phyloP scores from a whole-genome alignment of 2,113 vertebrate species.

The Eolophus roseicapilla region DNA sequence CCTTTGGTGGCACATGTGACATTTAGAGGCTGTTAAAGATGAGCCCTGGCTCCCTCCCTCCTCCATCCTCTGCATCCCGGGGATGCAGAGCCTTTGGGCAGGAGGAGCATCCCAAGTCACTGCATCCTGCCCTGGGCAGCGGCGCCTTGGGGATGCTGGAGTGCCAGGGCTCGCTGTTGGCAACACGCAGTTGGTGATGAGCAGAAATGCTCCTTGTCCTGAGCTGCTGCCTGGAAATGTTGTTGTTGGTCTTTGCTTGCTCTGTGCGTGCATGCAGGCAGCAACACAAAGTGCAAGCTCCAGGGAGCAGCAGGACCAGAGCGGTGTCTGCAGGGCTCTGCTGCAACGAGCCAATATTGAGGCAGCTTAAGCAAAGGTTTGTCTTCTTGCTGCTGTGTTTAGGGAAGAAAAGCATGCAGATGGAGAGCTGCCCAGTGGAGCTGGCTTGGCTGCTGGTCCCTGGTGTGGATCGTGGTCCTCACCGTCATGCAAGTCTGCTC shows the following conservation, averaged over 20 bases:
- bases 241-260: not conserved
- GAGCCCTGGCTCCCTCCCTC: not conserved
- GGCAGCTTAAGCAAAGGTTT: not conserved
- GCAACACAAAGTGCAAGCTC: not conserved
- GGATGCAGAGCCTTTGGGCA: not conserved
- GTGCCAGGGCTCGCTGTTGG: not conserved
- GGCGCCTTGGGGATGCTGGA: not conserved
- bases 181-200: rapidly evolving
- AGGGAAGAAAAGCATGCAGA: not conserved
- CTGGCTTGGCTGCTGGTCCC: not conserved
- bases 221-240: not conserved
- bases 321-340: not conserved
- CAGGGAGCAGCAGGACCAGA: not conserved
- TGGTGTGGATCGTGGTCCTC: not conserved
- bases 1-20: conserved; percentile 19
- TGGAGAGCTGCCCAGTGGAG: not conserved
- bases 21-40: conserved; percentile 33
- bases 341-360: not conserved
- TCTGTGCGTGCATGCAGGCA: not conserved
- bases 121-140: not conserved
- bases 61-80: not conserved
- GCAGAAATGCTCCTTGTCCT: not conserved
- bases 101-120: not conserved
- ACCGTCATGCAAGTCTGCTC: not conserved
- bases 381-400: not conserved